Evolutionary conservation across 2,888 invertebrate genomes (phyloP).

Genomic region (Tenthredo mesomela): DNA sequence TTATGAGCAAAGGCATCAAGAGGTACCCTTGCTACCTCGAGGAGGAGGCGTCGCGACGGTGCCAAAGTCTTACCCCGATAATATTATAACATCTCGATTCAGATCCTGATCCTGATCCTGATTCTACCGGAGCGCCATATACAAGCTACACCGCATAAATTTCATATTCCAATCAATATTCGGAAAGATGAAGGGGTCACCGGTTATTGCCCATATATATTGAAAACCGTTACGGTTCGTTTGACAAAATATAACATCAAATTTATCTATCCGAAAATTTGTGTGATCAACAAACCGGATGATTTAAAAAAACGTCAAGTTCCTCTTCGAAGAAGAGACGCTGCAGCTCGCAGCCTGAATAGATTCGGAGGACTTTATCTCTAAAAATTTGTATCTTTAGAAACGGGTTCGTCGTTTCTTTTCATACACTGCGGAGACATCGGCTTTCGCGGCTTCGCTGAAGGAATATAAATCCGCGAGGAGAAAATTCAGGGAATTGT

Average conservation of each 20-base stretch:
- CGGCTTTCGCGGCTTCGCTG: too few relatives aligned
- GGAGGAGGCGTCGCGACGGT: neutral
- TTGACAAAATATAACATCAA: neutral
- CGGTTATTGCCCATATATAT: neutral
- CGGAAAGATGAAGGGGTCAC: neutral
- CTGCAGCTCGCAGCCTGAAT: too few relatives aligned
- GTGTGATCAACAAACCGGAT: neutral
- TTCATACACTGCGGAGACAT: neutral
- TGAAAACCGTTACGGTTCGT: neutral
- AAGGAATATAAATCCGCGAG: neutral
- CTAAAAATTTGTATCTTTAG: neutral
- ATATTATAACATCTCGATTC: neutral
- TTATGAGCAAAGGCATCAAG: slow-evolving; percentile 56
- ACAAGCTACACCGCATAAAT: neutral
- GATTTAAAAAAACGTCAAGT: neutral
- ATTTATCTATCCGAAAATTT: neutral
- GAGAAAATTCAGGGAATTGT: neutral
- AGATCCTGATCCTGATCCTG: neutral
- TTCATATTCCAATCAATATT: neutral
- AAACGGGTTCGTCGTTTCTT: neutral
- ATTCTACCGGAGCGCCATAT: neutral
- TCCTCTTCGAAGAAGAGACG: too few relatives aligned
- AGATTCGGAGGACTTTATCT: neutral
- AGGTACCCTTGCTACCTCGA: neutral
- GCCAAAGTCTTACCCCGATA: neutral